Conservation (phyloP, 2,797 vertebrate genomes). For the Falco columbarius region DNA sequence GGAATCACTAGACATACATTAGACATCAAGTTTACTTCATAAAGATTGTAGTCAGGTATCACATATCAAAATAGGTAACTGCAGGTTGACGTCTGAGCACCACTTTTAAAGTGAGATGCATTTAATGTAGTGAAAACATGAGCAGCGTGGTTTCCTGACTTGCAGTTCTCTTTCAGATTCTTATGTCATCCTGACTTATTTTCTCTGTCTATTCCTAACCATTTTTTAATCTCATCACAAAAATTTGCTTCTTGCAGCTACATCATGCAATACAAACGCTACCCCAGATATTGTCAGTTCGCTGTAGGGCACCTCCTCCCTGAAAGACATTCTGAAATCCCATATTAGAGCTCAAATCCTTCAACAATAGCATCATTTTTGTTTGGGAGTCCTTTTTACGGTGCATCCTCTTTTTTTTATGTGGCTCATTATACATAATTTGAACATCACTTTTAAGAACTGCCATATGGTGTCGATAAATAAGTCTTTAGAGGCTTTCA, state of each 20-base stretch:
- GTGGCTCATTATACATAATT: conserved; percentile 63
- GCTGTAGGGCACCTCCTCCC: neutral
- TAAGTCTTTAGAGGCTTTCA: conserved; percentile 61
- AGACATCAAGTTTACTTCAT: neutral
- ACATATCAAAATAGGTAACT: neutral
- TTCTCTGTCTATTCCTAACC: neutral
- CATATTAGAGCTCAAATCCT: conserved; percentile 12
- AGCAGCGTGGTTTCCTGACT: neutral
- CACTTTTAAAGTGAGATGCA: neutral
- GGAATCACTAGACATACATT: neutral
- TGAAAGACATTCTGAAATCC: neutral
- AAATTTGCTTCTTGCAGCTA: neutral
- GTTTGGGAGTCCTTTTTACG: conserved; percentile 44
- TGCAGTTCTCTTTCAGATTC: neutral
- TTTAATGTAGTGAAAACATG: neutral
- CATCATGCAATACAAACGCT: fast-evolving
- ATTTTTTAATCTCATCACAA: neutral
- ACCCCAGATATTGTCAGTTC: neutral
- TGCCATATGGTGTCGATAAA: conserved; percentile 71
- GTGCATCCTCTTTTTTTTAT: conserved; percentile 36
- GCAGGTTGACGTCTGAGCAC: neutral
- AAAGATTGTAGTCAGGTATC: neutral
- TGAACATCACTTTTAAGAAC: conserved; percentile 44
- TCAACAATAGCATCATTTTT: conserved; percentile 4
- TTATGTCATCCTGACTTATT: neutral